Evolutionary conservation across 2,113 vertebrate genomes (phyloP), one percentile per base, ranked within the genome.

Genomic region (Antigone vipio): DNA sequence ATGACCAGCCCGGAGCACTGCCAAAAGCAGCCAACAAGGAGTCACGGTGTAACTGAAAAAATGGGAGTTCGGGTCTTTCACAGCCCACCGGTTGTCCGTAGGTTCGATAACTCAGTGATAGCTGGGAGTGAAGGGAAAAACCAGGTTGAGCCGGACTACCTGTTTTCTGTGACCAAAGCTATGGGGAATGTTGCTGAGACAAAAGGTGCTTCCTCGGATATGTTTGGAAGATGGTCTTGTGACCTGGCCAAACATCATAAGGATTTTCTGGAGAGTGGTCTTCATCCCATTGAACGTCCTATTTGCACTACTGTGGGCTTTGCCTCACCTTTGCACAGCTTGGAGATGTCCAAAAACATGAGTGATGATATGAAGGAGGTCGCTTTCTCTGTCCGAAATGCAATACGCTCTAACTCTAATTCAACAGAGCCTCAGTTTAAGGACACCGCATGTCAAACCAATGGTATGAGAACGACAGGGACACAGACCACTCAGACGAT

Each of bases 351-450:
- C 69, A 98, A 98, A 94, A 99, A 99, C 97, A 96, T 99, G 98
- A 99, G 99, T 1, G 99, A 99, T 2, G 99, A 99, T 89, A 99
- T 99, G 99, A 99, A 99, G 97, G 99, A 99, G 96, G 99, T 99
- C 3, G 99, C 99, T 24, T 99, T 99, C 96, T 99, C 99, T 2
- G 99, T 99, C 50, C 98, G 99, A 60, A 99, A 98, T 1, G 97
- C 98, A 49, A 98, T 99, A 93, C 98, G 99, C 89, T 91, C 98
- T 2, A 91, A 93, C 38, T 94, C 98, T 15, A 97, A 97, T 64
- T 98, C 98, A 3, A 22, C 94, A 0, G 97, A 98, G 69, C 97
- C 97, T 17, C 98, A 97, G 63, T 98, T 99, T 42, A 98, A 98
- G 93, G 99, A 99, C 96, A 99, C 81, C 0, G 99, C 99, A 5